A percentile compares a stretch with the other conserved stretches of the same genome.
phyloP scores from a whole-genome alignment of 2,888 invertebrate genomes.

The Strigamia maritima region DNA sequence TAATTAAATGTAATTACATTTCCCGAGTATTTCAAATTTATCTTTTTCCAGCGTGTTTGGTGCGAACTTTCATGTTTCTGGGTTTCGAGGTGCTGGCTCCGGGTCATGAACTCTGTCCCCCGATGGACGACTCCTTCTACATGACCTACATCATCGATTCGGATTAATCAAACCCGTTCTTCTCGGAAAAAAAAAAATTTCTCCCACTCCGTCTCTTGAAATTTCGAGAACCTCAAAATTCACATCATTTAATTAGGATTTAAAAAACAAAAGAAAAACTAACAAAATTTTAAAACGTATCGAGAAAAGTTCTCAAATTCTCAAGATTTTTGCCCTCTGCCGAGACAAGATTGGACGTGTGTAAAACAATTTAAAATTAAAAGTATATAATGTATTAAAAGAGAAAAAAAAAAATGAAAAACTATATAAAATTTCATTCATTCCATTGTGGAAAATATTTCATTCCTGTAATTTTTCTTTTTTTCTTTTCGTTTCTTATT shows the following conservation, averaged over 20 bases:
- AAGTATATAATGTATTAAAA: neutral
- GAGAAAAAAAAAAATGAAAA: neutral
- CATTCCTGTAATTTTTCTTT: conserved; percentile 28
- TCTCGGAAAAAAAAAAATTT: conserved; percentile 11
- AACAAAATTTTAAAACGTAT: neutral
- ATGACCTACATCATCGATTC: conserved; percentile 56
- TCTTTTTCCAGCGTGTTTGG: conserved; percentile 63
- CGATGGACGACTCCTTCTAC: conserved; percentile 62
- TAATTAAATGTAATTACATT: neutral
- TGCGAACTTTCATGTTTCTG: conserved; percentile 95
- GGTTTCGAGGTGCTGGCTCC: conserved; percentile 87
- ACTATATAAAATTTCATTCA: conserved; percentile 36
- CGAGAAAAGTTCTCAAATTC: conserved; percentile 7
- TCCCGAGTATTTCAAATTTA: neutral
- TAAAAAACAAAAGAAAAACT: too few species aligned
- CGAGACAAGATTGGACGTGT: conserved; percentile 35
- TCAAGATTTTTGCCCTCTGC: conserved; percentile 35
- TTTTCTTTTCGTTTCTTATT: conserved; percentile 23
- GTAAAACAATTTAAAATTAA: conserved; percentile 25
- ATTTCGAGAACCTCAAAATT: neutral
- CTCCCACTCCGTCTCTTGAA: conserved; percentile 13
- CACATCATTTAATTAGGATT: too few species aligned
- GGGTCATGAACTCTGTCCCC: conserved; percentile 70
- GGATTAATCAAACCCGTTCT: neutral
- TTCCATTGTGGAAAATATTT: conserved; percentile 41